Evolutionary conservation across 2,113 vertebrate species (phyloP).

Genomic region (Rattus rattus): DNA sequence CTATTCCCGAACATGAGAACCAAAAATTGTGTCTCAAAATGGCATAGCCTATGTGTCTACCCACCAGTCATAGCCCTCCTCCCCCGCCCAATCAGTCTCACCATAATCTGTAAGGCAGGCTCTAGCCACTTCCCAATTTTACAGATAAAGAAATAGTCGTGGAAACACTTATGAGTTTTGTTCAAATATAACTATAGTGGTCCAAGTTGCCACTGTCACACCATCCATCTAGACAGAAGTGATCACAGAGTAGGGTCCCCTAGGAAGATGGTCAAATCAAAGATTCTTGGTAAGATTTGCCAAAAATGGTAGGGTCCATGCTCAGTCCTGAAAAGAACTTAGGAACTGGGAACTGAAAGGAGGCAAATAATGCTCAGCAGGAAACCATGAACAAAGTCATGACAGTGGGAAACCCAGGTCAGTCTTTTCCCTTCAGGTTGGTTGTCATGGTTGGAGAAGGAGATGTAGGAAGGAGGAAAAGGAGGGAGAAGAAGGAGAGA

Average conservation of each 20-base stretch:
- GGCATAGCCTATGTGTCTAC: too few relatives aligned
- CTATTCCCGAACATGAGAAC: accelerated
- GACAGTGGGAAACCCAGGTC: accelerated
- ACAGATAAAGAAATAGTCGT: not conserved
- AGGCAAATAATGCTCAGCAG: accelerated
- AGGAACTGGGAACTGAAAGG: not conserved
- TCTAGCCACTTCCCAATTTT: not conserved
- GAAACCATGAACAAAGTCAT: accelerated
- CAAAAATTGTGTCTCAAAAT: not conserved
- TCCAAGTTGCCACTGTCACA: too few relatives aligned
- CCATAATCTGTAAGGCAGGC: not conserved
- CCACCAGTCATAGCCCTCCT: too few relatives aligned
- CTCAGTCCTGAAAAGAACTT: not conserved
- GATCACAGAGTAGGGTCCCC: not conserved
- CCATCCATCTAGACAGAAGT: accelerated
- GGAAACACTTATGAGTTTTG: not conserved
- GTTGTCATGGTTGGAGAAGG: not conserved
- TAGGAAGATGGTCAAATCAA: not conserved
- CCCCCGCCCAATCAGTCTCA: too few relatives aligned
- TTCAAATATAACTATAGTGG: not conserved
- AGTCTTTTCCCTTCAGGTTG: not conserved
- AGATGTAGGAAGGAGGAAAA: accelerated
- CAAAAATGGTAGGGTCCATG: not conserved
- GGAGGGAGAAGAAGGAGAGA: too few relatives aligned
- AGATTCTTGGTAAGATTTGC: not conserved